Conservation (phyloP, 2,797 vertebrate genomes). For the Malacoraja senta region DNA sequence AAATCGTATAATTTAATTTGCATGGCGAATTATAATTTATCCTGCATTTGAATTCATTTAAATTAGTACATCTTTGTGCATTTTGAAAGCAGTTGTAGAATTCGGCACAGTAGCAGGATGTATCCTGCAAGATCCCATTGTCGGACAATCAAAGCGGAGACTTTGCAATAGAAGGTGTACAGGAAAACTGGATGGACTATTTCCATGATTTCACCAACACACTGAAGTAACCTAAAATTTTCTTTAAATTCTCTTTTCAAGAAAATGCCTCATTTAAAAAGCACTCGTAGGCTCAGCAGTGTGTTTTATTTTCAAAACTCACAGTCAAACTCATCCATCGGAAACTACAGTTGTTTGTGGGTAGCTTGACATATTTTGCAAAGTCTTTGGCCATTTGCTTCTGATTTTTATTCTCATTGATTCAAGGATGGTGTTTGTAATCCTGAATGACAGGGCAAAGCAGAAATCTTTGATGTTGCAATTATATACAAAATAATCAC, state of each 20-base stretch:
- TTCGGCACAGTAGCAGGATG: too few relatives aligned
- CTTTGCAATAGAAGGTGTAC: background rate
- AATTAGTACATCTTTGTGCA: background rate
- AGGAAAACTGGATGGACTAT: background rate
- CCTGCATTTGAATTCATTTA: background rate
- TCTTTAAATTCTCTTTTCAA: background rate
- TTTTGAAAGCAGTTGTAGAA: background rate
- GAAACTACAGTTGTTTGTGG: background rate
- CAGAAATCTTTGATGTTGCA: background rate
- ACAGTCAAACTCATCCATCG: background rate
- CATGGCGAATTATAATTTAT: conserved; percentile 32
- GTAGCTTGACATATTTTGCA: background rate
- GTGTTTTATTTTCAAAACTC: background rate
- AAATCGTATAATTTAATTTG: conserved; percentile 35
- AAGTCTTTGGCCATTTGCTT: background rate
- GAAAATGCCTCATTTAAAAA: background rate
- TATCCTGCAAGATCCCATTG: background rate
- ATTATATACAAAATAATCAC: background rate
- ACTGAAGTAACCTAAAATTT: background rate
- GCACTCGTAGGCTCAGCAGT: background rate
- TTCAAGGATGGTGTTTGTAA: background rate
- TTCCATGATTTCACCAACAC: background rate
- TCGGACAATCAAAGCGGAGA: background rate
- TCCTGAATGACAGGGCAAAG: background rate
- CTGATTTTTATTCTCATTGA: background rate